Evolutionary conservation across 1,140 invertebrate species (phyloP).

Genomic region (Drosophila fuyamai): DNA sequence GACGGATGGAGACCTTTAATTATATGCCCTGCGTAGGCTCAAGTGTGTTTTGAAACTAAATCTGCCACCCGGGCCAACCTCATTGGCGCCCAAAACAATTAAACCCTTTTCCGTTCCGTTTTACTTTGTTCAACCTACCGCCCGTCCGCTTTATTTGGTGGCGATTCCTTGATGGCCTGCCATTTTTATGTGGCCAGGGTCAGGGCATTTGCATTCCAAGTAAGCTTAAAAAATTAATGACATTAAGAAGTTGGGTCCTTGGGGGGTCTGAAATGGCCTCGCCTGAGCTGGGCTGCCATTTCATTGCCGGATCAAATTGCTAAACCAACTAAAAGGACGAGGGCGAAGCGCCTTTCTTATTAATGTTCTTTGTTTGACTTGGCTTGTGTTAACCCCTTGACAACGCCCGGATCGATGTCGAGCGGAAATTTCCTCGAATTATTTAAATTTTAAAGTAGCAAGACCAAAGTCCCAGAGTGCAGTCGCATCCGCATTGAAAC

Average conservation of each 20-base stretch:
- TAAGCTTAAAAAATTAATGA: conserved; percentile 83
- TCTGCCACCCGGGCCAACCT: conserved; percentile 43
- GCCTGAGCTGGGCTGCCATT: conserved; percentile 31
- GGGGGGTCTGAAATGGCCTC: conserved; percentile 16
- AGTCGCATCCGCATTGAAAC: conserved; percentile 11
- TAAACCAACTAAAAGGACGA: conserved; percentile 54
- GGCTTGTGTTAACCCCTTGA: conserved; percentile 49
- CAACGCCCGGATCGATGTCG: conserved; percentile 40
- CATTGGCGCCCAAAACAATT: conserved; percentile 76
- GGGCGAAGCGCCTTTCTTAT: conserved; percentile 56
- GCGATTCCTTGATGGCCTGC: conserved; percentile 61
- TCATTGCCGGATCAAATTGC: conserved; percentile 66
- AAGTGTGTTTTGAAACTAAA: conserved; percentile 80
- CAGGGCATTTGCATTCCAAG: conserved; percentile 65
- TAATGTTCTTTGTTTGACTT: conserved; percentile 61
- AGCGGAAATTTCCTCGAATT: conserved; percentile 9
- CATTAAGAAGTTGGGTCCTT: conserved; percentile 76
- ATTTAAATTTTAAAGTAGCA: conserved; percentile 29
- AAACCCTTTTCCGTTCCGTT: conserved; percentile 64
- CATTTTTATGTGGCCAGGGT: conserved; percentile 56
- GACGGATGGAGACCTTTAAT: conserved; percentile 61
- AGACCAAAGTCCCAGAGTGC: background rate
- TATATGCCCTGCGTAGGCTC: conserved; percentile 65
- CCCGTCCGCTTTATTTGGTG: conserved; percentile 1
- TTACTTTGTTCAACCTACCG: background rate